phyloP scores from a whole-genome alignment of 2,113 vertebrate species.

The Marcusenius ussheri region DNA sequence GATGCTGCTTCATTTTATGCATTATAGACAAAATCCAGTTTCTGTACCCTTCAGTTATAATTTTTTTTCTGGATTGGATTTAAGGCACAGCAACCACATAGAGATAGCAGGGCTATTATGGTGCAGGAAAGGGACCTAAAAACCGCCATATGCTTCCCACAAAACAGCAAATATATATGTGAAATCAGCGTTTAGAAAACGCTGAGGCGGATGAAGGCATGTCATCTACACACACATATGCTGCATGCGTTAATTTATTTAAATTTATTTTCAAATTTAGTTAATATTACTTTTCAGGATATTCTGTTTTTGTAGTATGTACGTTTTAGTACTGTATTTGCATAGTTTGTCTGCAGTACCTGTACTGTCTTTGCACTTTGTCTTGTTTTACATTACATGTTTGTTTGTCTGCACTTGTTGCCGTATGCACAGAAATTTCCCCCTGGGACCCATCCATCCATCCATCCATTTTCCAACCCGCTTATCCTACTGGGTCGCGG shows the following conservation, averaged over 20 bases:
- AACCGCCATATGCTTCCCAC: not conserved
- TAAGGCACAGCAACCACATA: not conserved
- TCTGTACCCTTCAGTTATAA: not conserved
- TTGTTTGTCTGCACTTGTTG: not conserved
- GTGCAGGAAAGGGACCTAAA: not conserved
- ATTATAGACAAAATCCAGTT: not conserved
- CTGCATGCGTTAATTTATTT: not conserved
- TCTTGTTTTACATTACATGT: not conserved
- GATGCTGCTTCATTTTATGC: conserved; percentile 18
- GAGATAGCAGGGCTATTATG: not conserved
- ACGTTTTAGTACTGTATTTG: not conserved
- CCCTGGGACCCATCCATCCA: not conserved
- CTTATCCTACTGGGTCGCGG: too few species aligned
- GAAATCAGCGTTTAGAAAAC: not conserved
- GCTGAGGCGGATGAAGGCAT: not conserved
- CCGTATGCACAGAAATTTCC: not conserved
- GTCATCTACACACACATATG: not conserved
- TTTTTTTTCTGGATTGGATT: not conserved
- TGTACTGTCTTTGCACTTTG: not conserved
- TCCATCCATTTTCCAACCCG: too few species aligned
- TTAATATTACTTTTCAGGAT: not conserved
- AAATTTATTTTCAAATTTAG: not conserved
- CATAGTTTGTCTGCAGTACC: not conserved
- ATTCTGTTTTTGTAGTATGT: not conserved
- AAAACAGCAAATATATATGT: not conserved